Base-by-base conservation (phyloP, 2,888 invertebrate species). In the Drosophila neonasuta region DNA sequence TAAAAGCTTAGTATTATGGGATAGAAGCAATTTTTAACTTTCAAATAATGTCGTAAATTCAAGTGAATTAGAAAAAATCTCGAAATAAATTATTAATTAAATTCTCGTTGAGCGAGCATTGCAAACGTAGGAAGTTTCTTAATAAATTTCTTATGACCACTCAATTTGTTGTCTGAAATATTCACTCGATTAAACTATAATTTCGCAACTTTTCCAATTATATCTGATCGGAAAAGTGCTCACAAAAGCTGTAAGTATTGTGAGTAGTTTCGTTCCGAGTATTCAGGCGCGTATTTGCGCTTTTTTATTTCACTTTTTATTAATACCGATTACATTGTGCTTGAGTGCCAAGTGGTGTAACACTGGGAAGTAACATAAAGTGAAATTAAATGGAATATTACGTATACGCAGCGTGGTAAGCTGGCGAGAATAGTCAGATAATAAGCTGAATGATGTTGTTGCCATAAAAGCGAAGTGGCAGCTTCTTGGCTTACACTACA, bases 311-410 rank as follows among this genome's bases (percentile, higher is more conserved):
- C 70, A 67, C 48, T 78, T 83, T 86, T 74, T 79, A 81, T 81
- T 81, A 74, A 80, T 78, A 71, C 65, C 74, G 80, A 86, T 86
- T 86, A 77, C 70, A 68, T 50, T 74, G 71, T 68, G 74, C 71
- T 69, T 51, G 61, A 76, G 68, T 68, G 55, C 61, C 9, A 17
- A 52, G 39, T 54, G 48, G 48, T 56, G 56, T 50, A 49, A 64
- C 51, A 64, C 51, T 45, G 41, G 50, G 51, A 68, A 56, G 55
- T 56, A 48, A 55, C 58, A 74, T 70, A 70, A 80, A 83, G 74
- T 74, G 67, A 86, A 63, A 77, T 83, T 80, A 70, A 83, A 86
- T 83, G 63, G 49, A 64, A 71, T 74, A 77, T 80, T 72, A 69
- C 85, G 86, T 70, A 83, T 86, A 86, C 78, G 84, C 74, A 50